A percentile compares a stretch with the other conserved stretches of the same genome.
phyloP scores from a whole-genome alignment of 2,113 vertebrate species.

The Toxotes jaculatrix region DNA sequence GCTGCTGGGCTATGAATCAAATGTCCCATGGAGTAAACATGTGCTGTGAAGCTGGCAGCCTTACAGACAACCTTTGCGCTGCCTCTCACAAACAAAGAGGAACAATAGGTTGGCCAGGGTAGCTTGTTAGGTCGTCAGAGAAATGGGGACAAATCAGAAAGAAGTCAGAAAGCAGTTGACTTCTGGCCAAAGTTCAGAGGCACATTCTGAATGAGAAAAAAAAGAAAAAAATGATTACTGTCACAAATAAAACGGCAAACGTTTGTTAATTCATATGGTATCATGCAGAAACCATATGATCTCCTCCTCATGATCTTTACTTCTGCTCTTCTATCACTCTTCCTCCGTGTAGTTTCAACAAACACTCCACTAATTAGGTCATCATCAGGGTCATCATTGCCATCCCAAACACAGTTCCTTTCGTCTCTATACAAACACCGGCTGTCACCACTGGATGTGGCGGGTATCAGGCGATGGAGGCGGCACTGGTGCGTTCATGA shows the following conservation, averaged over 20 bases:
- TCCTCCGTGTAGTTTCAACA: slow-evolving; percentile 39
- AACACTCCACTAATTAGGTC: slow-evolving; percentile 70
- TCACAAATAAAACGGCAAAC: neutral
- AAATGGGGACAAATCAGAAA: slow-evolving; percentile 17
- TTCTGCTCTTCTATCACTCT: slow-evolving; percentile 18
- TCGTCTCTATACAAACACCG: slow-evolving; percentile 63
- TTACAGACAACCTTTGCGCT: slow-evolving; percentile 50
- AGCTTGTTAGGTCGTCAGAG: slow-evolving; percentile 8
- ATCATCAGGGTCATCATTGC: slow-evolving; percentile 71
- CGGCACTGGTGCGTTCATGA: slow-evolving; percentile 59
- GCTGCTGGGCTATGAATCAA: slow-evolving; percentile 66
- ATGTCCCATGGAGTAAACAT: slow-evolving; percentile 67
- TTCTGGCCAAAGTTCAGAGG: neutral
- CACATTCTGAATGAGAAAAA: neutral
- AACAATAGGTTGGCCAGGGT: slow-evolving; percentile 30
- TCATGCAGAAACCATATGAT: slow-evolving; percentile 21
- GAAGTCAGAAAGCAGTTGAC: neutral
- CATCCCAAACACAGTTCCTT: slow-evolving; percentile 59
- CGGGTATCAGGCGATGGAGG: slow-evolving; percentile 60
- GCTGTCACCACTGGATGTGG: slow-evolving; percentile 68
- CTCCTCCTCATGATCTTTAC: slow-evolving; percentile 17
- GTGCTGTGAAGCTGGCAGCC: slow-evolving; percentile 62
- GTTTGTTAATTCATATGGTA: neutral
- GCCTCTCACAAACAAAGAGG: slow-evolving; percentile 28
- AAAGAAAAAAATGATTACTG: neutral